phyloP scores from a whole-genome alignment of 2,888 invertebrate genomes.

The Eristalis tenax region DNA sequence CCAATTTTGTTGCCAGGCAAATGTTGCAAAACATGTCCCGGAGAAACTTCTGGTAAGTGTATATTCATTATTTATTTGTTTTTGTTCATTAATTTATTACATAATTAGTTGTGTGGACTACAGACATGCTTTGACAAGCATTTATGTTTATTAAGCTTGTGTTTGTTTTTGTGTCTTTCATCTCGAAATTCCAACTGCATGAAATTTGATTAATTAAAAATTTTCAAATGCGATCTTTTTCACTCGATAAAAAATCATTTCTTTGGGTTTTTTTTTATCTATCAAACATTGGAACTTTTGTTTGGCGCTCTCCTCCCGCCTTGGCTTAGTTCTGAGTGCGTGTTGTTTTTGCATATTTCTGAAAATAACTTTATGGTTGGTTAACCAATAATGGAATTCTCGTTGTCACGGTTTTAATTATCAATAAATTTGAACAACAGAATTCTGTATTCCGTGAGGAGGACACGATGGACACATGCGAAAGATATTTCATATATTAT shows the following conservation, averaged over 20 bases:
- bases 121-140: constrained; percentile 27
- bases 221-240: constrained; percentile 13
- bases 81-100: constrained; percentile 27
- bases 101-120: constrained; percentile 20
- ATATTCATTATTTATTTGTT: not conserved
- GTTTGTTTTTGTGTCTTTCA: not conserved
- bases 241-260: constrained; percentile 7
- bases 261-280: not conserved
- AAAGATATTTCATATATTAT: constrained; percentile 29
- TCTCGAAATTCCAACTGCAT: not conserved
- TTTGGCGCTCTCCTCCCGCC: not conserved
- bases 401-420: constrained; percentile 30
- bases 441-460: not conserved
- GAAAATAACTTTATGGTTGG: constrained; percentile 30
- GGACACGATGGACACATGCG: constrained; percentile 14
- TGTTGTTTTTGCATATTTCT: constrained; percentile 8
- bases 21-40: constrained; percentile 96
- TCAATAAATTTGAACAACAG: constrained; percentile 27
- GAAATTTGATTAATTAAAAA: constrained; percentile 33
- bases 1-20: constrained; percentile 91
- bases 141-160: constrained; percentile 24
- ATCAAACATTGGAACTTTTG: not conserved
- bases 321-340: not conserved
- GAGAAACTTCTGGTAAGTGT: constrained; percentile 87
- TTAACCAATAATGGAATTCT: constrained; percentile 47